Conservation (phyloP, 2,113 vertebrate species). For the Stomatorhinus ivindoensis region DNA sequence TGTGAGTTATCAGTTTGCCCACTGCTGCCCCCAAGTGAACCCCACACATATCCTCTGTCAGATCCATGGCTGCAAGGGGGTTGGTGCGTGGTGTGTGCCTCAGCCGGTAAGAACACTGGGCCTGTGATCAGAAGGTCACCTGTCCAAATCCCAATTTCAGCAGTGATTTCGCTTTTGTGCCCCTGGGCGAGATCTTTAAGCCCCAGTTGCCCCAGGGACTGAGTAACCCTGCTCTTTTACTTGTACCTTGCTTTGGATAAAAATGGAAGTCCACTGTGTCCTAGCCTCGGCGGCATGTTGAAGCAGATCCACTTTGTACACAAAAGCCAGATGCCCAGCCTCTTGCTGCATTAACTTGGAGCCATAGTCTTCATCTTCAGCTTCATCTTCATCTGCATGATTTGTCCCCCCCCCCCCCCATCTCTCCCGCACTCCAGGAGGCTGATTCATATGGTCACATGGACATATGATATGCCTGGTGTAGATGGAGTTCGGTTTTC, state of each 20-base stretch:
- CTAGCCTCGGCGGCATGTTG: background rate
- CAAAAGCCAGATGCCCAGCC: background rate
- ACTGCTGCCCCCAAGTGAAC: background rate
- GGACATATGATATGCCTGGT: no score
- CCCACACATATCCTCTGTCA: background rate
- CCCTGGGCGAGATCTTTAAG: background rate
- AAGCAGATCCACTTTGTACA: background rate
- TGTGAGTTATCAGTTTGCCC: conserved; percentile 19
- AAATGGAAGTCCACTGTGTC: background rate
- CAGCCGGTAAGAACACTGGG: background rate
- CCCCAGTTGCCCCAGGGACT: background rate
- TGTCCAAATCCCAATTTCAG: background rate
- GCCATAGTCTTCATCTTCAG: background rate
- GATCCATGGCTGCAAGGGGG: background rate
- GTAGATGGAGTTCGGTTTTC: background rate
- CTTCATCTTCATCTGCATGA: background rate
- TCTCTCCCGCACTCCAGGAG: background rate
- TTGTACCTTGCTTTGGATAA: background rate
- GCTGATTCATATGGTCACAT: background rate
- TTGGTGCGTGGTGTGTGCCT: background rate
- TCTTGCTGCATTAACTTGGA: background rate
- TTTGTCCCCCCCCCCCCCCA: background rate
- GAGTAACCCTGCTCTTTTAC: background rate
- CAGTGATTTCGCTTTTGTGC: background rate
- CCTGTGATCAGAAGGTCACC: background rate